These are phyloP conservation scores for Gymnogyps californianus DNA, from an alignment of 2,113 vertebrate species.

Conservation along the genomic window DNA sequence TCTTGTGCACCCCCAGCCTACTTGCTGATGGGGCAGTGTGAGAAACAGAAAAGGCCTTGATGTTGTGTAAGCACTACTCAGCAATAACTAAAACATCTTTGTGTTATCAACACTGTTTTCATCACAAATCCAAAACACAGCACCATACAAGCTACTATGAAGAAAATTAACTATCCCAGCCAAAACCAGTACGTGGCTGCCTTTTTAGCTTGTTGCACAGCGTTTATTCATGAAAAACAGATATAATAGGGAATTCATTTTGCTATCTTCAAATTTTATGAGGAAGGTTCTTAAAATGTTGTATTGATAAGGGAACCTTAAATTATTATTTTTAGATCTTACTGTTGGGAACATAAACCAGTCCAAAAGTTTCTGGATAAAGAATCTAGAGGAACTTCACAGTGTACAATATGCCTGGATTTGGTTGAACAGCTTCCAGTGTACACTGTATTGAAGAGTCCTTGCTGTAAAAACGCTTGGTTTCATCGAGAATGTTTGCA, in stretches of 20 bases:
- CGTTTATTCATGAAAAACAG: neutral
- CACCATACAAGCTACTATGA: neutral
- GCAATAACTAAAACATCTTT: neutral
- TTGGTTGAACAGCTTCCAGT: constrained; percentile 78
- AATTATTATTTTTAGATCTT: constrained; percentile 80
- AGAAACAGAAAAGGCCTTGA: neutral
- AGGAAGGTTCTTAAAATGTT: neutral
- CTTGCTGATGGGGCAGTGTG: neutral
- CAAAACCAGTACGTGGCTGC: neutral
- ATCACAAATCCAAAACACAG: neutral
- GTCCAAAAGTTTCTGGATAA: constrained; percentile 71
- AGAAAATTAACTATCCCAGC: neutral
- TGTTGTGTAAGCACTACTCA: neutral
- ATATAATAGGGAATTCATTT: neutral
- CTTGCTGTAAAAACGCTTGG: constrained; percentile 91
- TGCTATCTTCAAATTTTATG: neutral
- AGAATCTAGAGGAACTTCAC: constrained; percentile 74
- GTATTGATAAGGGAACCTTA: neutral
- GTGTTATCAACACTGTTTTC: neutral
- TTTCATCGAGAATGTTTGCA: constrained; percentile 95
- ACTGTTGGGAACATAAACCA: constrained; percentile 87
- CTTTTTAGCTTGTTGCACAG: neutral
- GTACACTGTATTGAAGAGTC: constrained; percentile 85
- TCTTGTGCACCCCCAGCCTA: neutral
- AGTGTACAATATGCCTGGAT: constrained; percentile 94